phyloP scores from a whole-genome alignment of 2,113 vertebrate species.

The Cranoglanis bouderius region DNA sequence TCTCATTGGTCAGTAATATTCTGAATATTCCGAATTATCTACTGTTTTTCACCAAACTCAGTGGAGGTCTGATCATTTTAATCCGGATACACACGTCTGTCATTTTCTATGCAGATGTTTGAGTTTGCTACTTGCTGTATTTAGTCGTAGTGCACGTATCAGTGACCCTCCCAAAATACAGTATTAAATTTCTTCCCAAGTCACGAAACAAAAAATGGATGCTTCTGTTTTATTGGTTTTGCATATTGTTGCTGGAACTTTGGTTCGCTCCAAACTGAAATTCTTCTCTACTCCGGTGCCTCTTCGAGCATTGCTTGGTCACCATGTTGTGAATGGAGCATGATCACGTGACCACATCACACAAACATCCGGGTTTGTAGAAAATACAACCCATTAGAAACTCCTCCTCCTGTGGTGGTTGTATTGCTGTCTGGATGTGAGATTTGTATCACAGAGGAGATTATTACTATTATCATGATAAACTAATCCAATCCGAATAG shows the following conservation, averaged over 20 bases:
- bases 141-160: neutral
- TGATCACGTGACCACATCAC: neutral
- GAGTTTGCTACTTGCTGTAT: neutral
- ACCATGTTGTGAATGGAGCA: neutral
- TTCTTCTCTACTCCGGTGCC: neutral
- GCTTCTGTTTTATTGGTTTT: neutral
- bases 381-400: neutral
- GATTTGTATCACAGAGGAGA: neutral
- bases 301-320: neutral
- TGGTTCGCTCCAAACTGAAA: neutral
- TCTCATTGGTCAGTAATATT: too few species aligned
- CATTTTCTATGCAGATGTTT: neutral
- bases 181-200: neutral
- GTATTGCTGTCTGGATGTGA: neutral
- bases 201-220: neutral
- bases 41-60: neutral
- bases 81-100: neutral
- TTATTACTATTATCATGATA: neutral
- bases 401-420: neutral
- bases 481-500: neutral
- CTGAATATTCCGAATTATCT: too few species aligned
- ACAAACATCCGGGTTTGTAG: neutral
- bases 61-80: too few species aligned
- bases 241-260: neutral
- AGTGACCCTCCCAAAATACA: neutral